Base-by-base conservation (phyloP, 2,113 vertebrate species). In the Phrynosoma blainvillii region DNA sequence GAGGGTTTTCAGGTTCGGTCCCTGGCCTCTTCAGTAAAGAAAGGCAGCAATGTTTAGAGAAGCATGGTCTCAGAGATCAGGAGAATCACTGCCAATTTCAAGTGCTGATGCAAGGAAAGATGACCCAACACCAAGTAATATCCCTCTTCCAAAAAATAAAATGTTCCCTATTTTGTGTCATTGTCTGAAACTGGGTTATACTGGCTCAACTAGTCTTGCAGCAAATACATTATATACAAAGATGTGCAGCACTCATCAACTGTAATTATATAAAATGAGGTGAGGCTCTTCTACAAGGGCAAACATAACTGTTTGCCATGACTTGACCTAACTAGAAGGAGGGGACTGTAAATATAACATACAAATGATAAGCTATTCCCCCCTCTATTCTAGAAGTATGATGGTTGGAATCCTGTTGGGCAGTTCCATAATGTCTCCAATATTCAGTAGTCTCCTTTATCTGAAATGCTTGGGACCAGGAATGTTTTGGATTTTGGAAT, bases 121-220 rank as follows among this genome's bases (percentile, higher is more conserved):
- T 20, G n/a, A 74, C 54, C 74, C 27, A 78, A 23, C 2, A 6
- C 76, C n/a, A 59, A 81, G 47, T 11, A 59, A 81, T 47, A 30
- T 21, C 76, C 65, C 74, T 36, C 36, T 27, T 65, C 47, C 56
- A 9, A 56, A 80, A 89, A 77, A 74, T 4, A 40, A 10, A 77
- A 76, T 56, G 52, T 27, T 25, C 23, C 87, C 62, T 71, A 86
- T 73, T 68, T 82, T 56, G 76, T 88, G 71, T 68, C 87, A 11
- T 81, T 25, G n/a, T 20, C 27, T 79, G 36, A 30, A 77, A 4
- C 52, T 16, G 85, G 18, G 79, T 32, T 77, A 68, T 30, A 88
- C 81, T 78, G 59, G 73, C 62, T 88, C 42, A 70, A 74, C 87
- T 70, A 70, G 81, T 84, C 74, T 88, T 66, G 77, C 74, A 70